These are phyloP conservation scores for Uloborus diversus DNA, from an alignment of 1,140 invertebrate genomes.

Conservation along the genomic window DNA sequence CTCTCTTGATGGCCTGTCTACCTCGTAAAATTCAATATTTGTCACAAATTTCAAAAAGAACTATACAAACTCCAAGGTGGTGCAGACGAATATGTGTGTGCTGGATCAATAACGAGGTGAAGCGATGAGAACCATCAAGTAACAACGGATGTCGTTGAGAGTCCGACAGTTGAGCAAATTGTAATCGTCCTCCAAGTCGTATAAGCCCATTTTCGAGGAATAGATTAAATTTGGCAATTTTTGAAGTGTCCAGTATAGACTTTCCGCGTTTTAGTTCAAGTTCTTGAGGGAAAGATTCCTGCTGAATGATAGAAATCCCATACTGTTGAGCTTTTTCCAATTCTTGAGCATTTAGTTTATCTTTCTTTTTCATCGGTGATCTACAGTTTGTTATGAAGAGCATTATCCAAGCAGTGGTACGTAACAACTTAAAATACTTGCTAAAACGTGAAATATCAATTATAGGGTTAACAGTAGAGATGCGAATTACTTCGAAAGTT, in stretches of 20 bases:
- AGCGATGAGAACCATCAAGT: too few relatives aligned
- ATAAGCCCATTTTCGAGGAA: not conserved
- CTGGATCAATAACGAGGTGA: not conserved
- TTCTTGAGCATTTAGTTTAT: too few relatives aligned
- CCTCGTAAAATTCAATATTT: conserved; percentile 13
- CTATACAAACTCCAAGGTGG: not conserved
- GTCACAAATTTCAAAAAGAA: conserved; percentile 8
- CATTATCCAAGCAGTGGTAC: too few relatives aligned
- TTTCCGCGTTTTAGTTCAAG: not conserved
- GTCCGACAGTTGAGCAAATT: not conserved
- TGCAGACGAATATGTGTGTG: conserved; percentile 14
- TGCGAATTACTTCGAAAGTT: too few relatives aligned
- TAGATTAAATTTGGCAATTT: not conserved
- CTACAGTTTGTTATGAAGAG: too few relatives aligned
- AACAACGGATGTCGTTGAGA: not conserved
- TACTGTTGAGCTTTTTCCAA: not conserved
- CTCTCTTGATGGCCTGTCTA: conserved; percentile 19
- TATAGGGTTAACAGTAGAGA: too few relatives aligned
- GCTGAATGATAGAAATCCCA: conserved; percentile 1
- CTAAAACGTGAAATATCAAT: too few relatives aligned
- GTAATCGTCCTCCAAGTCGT: not conserved
- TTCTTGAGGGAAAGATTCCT: too few relatives aligned
- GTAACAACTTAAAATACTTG: too few relatives aligned
- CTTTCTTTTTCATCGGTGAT: too few relatives aligned
- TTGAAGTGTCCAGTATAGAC: not conserved